A percentile compares a stretch with the other conserved stretches of the same genome.
phyloP scores from a whole-genome alignment of 2,113 vertebrate genomes.

The Mixornis gularis region DNA sequence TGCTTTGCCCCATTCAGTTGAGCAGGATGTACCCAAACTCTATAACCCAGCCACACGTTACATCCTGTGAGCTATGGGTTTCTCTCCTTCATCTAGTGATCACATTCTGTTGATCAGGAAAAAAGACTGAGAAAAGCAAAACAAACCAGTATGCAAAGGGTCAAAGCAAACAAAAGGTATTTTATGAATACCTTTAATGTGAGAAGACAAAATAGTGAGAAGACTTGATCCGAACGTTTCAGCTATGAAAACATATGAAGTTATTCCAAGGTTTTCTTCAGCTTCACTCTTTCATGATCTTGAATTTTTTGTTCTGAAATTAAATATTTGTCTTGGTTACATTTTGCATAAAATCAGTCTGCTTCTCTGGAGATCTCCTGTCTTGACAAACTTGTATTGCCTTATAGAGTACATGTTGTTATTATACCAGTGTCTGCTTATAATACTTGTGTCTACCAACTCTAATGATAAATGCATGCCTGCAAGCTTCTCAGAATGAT shows the following conservation, averaged over 20 bases:
- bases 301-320: neutral
- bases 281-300: neutral
- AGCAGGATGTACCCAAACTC: neutral
- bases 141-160: neutral
- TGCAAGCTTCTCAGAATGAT: neutral
- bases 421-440: neutral
- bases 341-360: neutral
- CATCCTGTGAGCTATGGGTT: neutral
- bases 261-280: neutral
- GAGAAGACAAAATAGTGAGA: neutral
- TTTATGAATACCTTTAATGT: neutral
- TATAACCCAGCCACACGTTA: neutral
- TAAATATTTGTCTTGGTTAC: neutral
- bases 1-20: neutral
- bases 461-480: neutral
- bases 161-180: neutral
- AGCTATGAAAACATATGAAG: neutral
- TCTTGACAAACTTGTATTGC: neutral
- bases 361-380: neutral
- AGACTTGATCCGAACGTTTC: neutral
- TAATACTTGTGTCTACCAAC: neutral
- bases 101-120: neutral
- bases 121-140: neutral
- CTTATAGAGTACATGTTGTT: neutral
- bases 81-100: neutral